A percentile compares a stretch with the other conserved stretches of the same genome.
These are phyloP conservation scores for Dipodomys spectabilis DNA, from an alignment of 2,113 vertebrate species.

Conservation along the genomic window DNA sequence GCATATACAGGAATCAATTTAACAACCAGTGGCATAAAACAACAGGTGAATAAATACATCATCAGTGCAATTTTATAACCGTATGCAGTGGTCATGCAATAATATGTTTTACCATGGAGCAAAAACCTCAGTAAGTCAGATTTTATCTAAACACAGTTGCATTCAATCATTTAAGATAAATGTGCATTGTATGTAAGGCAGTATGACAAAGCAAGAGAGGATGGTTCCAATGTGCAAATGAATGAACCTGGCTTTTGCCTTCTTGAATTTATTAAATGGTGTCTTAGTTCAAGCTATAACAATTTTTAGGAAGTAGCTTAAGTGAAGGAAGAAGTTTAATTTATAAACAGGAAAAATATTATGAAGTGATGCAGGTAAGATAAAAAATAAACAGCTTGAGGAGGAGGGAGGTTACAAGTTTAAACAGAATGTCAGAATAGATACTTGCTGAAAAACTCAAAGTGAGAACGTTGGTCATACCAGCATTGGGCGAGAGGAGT, in stretches of 20 bases:
- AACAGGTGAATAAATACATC: conserved; percentile 38
- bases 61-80: background rate
- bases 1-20: conserved; percentile 21
- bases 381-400: too few relatives aligned
- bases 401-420: background rate
- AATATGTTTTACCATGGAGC: background rate
- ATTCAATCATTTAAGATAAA: background rate
- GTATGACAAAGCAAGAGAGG: background rate
- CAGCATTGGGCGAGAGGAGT: background rate
- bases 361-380: background rate
- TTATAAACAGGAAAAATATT: background rate
- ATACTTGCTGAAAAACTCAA: background rate
- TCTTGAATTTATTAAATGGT: conserved; percentile 5
- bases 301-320: background rate
- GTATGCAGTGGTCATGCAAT: background rate
- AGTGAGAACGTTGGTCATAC: too few relatives aligned
- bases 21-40: conserved; percentile 11
- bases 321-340: background rate
- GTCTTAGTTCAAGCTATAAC: background rate
- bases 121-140: conserved; percentile 1
- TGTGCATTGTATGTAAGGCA: background rate
- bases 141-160: conserved; percentile 1
- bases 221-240: conserved; percentile 9
- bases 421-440: background rate
- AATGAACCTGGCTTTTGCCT: conserved; percentile 5